Base-by-base conservation (phyloP, 2,888 invertebrate species). In the Idaea biselata region DNA sequence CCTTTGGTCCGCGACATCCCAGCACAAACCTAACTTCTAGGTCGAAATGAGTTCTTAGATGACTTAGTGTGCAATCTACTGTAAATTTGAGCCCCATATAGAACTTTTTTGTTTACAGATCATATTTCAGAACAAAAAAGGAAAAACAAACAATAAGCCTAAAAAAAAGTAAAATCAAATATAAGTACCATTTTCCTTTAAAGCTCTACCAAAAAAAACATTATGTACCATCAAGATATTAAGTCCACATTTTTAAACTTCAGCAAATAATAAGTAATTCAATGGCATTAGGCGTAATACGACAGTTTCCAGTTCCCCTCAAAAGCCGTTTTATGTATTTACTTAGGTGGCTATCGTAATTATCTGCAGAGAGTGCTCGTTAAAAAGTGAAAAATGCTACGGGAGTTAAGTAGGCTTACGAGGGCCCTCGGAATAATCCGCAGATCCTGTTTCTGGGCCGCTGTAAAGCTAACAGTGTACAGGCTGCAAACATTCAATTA, bases 401-500 rank as follows among this genome's bases (percentile, higher is more conserved):
- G 66, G 63, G 72, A 73, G 72, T 77, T 73, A 67, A 68, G 69
- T 77, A 78, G 77, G 80, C 79, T 83, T 78, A 82, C 86, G 85
- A 88, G 89, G 88, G 87, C 82, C 82, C 81, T 78, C 83, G 83
- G 79, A 79, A 77, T 84, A 85, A 86, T 83, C 83, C 81, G 86
- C 88, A 89, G 88, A 85, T 88, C 87, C 87, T 86, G 86, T 87
- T 87, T 86, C 84, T 86, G 86, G 83, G 83, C 82, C 86, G 88
- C 89, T 86, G 82, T 80, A 79, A 84, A 80, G 86, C 86, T 91
- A 89, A 91, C 88, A 80, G 84, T 91, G 89, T 90, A 89, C 89
- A 89, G 87, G 87, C 82, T 82, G 86, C 86, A 80, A 79, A 18
- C 58, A 60, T 62, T 60, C 16, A 55, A 63, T 63, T 69, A 66